Percentiles rank a stretch among this genome's conserved stretches.
These are phyloP conservation scores for Amphiprion ocellaris DNA, from an alignment of 2,113 vertebrate species.

Conservation along the genomic window DNA sequence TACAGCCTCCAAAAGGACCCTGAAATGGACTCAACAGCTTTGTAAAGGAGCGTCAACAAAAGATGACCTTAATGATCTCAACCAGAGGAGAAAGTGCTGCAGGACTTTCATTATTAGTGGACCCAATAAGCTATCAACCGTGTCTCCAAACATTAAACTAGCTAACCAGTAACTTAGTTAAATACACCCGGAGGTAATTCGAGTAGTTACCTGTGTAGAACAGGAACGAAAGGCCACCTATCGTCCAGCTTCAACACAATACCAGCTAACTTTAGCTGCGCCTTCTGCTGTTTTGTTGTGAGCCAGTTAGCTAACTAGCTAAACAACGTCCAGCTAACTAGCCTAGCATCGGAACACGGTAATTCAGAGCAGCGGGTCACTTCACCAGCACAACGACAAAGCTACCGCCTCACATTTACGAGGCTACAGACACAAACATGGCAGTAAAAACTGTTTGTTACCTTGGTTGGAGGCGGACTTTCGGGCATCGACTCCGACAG, in stretches of 20 bases:
- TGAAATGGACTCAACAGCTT: no score
- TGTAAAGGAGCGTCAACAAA: background rate
- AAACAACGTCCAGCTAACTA: background rate
- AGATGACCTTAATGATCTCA: background rate
- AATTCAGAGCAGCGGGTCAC: no score
- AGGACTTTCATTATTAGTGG: no score
- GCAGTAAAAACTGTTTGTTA: conserved; percentile 6
- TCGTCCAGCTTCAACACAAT: background rate
- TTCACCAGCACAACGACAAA: background rate
- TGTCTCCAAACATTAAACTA: no score
- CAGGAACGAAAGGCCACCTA: background rate
- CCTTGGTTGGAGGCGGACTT: conserved; percentile 38
- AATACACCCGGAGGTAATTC: no score
- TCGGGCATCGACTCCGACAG: background rate
- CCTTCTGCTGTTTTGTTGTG: background rate
- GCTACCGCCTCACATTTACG: rapidly evolving
- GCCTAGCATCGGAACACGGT: background rate
- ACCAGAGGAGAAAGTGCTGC: background rate
- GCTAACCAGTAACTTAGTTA: no score
- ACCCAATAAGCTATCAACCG: no score
- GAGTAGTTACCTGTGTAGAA: no score
- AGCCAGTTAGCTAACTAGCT: no score
- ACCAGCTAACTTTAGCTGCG: conserved; percentile 25
- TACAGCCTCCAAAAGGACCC: no score
- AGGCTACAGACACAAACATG: no score